These are phyloP conservation scores for Cyprinodon brontotheroides DNA, from an alignment of 2,113 vertebrate species.

Conservation along the genomic window DNA sequence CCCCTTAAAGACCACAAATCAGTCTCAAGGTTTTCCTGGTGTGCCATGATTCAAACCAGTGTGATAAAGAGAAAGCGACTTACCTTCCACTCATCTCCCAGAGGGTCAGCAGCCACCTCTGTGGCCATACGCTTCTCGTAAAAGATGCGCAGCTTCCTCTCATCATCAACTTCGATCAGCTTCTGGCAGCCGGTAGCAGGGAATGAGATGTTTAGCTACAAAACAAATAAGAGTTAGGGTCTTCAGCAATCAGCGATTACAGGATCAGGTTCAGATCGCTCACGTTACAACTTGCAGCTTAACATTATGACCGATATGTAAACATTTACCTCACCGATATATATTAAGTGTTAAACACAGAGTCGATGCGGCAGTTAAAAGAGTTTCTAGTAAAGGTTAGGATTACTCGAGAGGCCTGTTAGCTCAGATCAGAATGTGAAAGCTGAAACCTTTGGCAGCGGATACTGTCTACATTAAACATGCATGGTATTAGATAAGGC, in stretches of 20 bases:
- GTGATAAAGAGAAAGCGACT: constrained; percentile 13
- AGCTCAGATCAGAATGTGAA: not conserved
- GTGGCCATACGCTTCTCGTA: constrained; percentile 99
- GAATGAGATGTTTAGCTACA: constrained; percentile 96
- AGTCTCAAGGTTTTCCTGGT: constrained; percentile 68
- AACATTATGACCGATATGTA: not conserved
- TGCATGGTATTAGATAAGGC: too few species aligned
- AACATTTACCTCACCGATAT: not conserved
- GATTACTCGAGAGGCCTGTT: constrained; percentile 28
- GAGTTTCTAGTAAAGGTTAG: not conserved
- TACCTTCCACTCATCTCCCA: constrained; percentile 99
- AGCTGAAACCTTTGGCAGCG: not conserved
- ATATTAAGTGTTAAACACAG: not conserved
- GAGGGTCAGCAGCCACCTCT: constrained; percentile 90
- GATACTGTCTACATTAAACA: not conserved
- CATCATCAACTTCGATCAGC: constrained; percentile 97
- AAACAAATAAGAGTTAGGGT: not conserved
- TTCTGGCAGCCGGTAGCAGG: constrained; percentile 99
- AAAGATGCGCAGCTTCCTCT: constrained; percentile 94
- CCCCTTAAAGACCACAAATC: constrained; percentile 61
- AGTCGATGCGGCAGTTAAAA: not conserved
- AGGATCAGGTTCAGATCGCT: not conserved
- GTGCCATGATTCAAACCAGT: constrained; percentile 29
- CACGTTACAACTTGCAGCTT: not conserved
- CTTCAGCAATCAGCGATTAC: not conserved